Percentiles rank a stretch among this genome's conserved stretches.
These are phyloP conservation scores for Corythaeola cristata DNA, from an alignment of 2,113 vertebrate species.

Conservation along the genomic window DNA sequence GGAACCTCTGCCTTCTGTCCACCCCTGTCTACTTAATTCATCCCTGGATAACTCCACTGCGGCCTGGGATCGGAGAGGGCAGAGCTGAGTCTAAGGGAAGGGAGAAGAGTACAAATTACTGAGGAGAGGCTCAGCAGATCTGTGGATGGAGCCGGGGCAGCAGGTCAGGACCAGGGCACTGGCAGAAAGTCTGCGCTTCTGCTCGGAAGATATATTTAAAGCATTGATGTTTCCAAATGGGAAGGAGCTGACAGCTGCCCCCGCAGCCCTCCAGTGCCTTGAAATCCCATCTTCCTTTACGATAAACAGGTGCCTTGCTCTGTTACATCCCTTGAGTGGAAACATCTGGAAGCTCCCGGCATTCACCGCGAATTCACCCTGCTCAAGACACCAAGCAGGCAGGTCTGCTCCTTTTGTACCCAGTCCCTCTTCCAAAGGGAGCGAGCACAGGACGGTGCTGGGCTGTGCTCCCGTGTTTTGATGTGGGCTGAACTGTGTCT, in stretches of 20 bases:
- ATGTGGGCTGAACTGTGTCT: neutral
- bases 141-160: neutral
- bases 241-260: neutral
- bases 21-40: neutral
- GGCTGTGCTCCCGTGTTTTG: neutral
- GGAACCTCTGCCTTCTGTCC: neutral
- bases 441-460: rapidly evolving
- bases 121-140: neutral
- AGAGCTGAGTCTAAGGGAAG: neutral
- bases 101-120: neutral
- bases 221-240: neutral
- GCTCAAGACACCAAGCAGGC: neutral
- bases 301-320: neutral
- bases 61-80: neutral
- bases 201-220: neutral
- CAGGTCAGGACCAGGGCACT: neutral
- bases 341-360: neutral
- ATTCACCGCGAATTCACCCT: neutral
- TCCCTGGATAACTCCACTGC: neutral
- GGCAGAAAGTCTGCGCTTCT: neutral
- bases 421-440: neutral
- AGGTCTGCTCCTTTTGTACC: neutral
- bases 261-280: neutral
- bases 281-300: neutral
- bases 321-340: neutral